Evolutionary conservation across 2,888 invertebrate species (phyloP).

Genomic region (Lobophora halterata): DNA sequence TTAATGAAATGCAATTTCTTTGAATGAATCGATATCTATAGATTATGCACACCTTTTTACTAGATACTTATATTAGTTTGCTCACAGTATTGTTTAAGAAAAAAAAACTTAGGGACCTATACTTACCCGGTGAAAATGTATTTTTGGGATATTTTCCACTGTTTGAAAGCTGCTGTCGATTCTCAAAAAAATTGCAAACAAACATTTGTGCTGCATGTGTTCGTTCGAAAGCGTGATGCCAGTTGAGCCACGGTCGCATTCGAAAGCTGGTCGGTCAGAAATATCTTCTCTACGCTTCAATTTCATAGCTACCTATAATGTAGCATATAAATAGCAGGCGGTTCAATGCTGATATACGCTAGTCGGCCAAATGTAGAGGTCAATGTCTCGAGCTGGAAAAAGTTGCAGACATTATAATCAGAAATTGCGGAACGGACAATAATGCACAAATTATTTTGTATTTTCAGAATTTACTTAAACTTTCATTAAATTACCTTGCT

Average conservation of each 20-base stretch:
- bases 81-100: too few relatives aligned
- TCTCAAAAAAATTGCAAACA: slow-evolving; percentile 4
- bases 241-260: slow-evolving; percentile 55
- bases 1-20: too few relatives aligned
- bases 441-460: too few relatives aligned
- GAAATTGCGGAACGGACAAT: too few relatives aligned
- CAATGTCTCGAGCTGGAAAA: slow-evolving; percentile 69
- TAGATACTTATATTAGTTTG: too few relatives aligned
- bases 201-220: slow-evolving; percentile 10
- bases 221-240: slow-evolving; percentile 38
- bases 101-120: too few relatives aligned
- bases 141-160: background rate
- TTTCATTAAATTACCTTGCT: too few relatives aligned
- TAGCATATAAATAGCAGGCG: slow-evolving; percentile 39
- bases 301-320: slow-evolving; percentile 29
- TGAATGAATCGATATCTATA: too few relatives aligned
- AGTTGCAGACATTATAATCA: slow-evolving; percentile 31
- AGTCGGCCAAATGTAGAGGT: slow-evolving; percentile 63
- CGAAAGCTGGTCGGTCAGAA: slow-evolving; percentile 65
- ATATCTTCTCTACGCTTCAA: slow-evolving; percentile 62
- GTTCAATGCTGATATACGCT: slow-evolving; percentile 45
- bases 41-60: too few relatives aligned
- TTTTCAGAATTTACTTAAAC: too few relatives aligned
- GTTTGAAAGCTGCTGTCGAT: slow-evolving; percentile 1
- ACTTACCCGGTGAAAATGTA: slow-evolving; percentile 1